Conservation (phyloP, 64 coral and sea anemone genomes). For the Porites australiensis region DNA sequence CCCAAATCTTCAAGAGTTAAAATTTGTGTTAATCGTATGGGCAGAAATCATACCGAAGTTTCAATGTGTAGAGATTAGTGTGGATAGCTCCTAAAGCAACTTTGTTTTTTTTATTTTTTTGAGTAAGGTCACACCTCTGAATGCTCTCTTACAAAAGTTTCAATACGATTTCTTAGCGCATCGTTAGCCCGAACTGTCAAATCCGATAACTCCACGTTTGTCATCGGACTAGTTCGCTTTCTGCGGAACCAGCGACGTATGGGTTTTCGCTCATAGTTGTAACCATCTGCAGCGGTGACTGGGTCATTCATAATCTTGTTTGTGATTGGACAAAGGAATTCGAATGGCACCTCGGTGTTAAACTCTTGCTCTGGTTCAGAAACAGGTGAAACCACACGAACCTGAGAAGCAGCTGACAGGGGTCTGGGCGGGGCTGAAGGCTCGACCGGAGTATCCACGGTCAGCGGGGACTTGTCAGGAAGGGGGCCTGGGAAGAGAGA, state of each 20-base stretch:
- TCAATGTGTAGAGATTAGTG: no score
- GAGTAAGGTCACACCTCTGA: constrained; percentile 5
- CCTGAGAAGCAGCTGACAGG: not conserved
- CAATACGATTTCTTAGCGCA: constrained; percentile 53
- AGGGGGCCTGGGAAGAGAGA: constrained; percentile 66
- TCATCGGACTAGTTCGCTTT: constrained; percentile 88
- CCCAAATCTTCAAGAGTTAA: no score
- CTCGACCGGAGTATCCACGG: constrained; percentile 28
- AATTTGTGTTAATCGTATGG: no score
- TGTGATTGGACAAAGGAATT: constrained; percentile 87
- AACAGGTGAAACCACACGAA: constrained; percentile 23
- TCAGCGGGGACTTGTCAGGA: constrained; percentile 75
- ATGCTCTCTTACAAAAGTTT: constrained; percentile 27
- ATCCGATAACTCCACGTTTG: constrained; percentile 74
- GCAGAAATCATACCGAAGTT: no score
- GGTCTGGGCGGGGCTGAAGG: constrained; percentile 37
- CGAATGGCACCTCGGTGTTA: constrained; percentile 79
- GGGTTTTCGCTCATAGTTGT: constrained; percentile 79
- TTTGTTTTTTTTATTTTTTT: no score
- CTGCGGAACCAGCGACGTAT: constrained; percentile 79
- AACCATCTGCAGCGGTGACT: constrained; percentile 76
- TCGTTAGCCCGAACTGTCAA: constrained; percentile 53
- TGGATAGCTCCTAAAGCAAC: no score
- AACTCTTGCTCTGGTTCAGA: not conserved
- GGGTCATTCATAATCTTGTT: constrained; percentile 86